Base-by-base conservation (phyloP, 1,140 invertebrate species). In the Drosophila elegans region DNA sequence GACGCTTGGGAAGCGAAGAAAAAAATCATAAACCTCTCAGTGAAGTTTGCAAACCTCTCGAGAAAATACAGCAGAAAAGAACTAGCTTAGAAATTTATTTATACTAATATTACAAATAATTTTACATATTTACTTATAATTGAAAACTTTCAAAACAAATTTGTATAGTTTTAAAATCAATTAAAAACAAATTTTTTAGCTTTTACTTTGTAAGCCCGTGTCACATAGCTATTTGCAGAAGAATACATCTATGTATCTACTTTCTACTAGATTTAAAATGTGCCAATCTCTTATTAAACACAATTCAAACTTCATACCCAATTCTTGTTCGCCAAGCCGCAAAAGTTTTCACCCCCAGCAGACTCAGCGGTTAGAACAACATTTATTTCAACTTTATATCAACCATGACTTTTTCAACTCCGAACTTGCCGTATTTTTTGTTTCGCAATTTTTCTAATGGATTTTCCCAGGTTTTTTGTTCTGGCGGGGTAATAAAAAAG, bases 371-470 rank as follows among this genome's bases (percentile, higher is more conserved):
- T 61, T 53, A 64, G n/a, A 74, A 45, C 71, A 75, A 74, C 72
- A 75, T 51, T 56, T 74, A 74, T 74, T 74, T 74, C 42, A 74
- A 63, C 51, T 74, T 63, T 55, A 57, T 57, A 41, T 71, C 68
- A 57, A 72, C 29, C 66, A 57, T 42, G 51, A 72, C 66, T 72
- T 57, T 48, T 46, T 9, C 36, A 57, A 72, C 29, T 21, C n/a
- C 13, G 4, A 9, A 9, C 56, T 29, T 27, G 32, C 13, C 38
- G 29, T 64, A 27, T 32, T 57, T 38, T 66, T 21, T 57, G 41
- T 53, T 41, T 54, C 29, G 34, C 44, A 73, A 73, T 73, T 73
- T 73, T 73, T 73, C 68, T 61, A 72, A 71, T 72, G 66, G 68
- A 73, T 74, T 73, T 73, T 61, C 36, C 68, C 13, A 32, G 3